A percentile compares a stretch with the other conserved stretches of the same genome.
Evolutionary conservation across 2,113 vertebrate species (phyloP).

Genomic region (Corynorhinus townsendii): DNA sequence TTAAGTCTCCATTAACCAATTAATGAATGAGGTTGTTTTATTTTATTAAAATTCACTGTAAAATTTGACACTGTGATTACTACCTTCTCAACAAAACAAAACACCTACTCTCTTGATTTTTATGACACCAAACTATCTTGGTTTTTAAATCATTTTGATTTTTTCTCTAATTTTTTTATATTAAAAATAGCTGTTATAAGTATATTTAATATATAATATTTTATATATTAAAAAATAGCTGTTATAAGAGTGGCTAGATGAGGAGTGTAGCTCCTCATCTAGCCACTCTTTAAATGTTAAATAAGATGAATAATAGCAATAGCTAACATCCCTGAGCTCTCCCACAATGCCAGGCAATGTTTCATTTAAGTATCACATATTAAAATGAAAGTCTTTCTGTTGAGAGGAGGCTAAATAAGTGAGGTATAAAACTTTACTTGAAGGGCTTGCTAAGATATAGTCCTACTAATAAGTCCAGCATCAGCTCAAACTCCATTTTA

Average conservation of each 20-base stretch:
- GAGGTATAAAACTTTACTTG: not conserved
- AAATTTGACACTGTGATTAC: not conserved
- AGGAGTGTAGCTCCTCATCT: not conserved
- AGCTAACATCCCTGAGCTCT: not conserved
- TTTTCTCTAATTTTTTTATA: not conserved
- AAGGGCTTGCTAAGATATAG: not conserved
- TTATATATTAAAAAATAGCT: too few relatives aligned
- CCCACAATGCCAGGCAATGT: not conserved
- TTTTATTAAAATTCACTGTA: constrained; percentile 12
- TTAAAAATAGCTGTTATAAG: too few relatives aligned
- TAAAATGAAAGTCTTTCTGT: not conserved
- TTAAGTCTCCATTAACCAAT: not conserved
- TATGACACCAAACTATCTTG: not conserved
- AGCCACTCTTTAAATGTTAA: not conserved
- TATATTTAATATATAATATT: too few relatives aligned
- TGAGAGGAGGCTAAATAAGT: not conserved
- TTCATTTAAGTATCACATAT: not conserved
- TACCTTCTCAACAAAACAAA: not conserved
- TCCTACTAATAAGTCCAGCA: not conserved
- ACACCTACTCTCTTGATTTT: not conserved
- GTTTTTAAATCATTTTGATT: not conserved
- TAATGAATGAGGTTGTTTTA: not conserved
- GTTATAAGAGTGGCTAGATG: too few relatives aligned
- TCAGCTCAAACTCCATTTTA: not conserved
- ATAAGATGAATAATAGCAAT: not conserved